Evolutionary conservation across 2,888 invertebrate species (phyloP).

Genomic region (Trachelus tabidus): DNA sequence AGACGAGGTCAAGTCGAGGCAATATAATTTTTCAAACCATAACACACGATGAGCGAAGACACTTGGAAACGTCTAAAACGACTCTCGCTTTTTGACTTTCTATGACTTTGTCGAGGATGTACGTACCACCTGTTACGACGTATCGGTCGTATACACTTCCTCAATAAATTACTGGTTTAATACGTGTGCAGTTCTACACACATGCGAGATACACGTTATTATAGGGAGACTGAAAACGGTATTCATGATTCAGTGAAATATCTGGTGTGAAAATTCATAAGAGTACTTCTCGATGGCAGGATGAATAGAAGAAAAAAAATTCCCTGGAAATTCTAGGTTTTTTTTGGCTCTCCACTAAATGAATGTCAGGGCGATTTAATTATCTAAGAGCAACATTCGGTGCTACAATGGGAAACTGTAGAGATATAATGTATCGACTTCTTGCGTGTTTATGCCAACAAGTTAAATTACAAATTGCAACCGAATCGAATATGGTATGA

Average conservation of each 20-base stretch:
- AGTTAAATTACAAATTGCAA: no score
- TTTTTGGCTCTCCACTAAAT: neutral
- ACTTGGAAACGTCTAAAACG: neutral
- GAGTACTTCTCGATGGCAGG: neutral
- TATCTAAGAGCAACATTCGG: neutral
- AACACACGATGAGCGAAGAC: neutral
- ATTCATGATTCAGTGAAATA: neutral
- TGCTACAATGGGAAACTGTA: neutral
- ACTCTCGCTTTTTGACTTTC: neutral
- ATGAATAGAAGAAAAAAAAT: neutral
- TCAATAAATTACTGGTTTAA: neutral
- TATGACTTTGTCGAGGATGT: neutral
- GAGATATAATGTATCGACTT: neutral
- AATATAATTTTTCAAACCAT: neutral
- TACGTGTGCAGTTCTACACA: neutral
- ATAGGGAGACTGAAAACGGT: neutral
- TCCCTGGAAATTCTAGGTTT: neutral
- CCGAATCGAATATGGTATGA: no score
- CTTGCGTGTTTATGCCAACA: no score
- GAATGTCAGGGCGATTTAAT: neutral
- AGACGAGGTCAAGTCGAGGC: neutral
- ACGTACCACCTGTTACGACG: neutral
- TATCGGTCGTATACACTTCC: neutral
- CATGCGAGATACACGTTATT: neutral
- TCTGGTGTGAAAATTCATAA: neutral